Base-by-base conservation (phyloP, 2,797 vertebrate genomes). In the Jordanella pulchra region DNA sequence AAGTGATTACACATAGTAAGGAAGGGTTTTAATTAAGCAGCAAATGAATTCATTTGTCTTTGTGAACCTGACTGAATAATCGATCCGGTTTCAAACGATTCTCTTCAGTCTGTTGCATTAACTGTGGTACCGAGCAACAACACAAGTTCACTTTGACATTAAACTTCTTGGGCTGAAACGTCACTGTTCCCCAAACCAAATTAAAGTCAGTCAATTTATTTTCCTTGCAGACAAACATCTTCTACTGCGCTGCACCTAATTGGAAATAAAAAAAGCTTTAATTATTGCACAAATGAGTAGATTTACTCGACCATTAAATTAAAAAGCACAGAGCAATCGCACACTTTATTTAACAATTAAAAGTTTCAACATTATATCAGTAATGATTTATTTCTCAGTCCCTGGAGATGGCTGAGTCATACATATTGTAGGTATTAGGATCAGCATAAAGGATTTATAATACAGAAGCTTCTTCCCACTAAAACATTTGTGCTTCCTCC, bases 241-340 rank as follows among this genome's bases (percentile, higher is more conserved):
- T 42, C 42, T 65, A 28, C 51, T 25, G 71, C 4, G 25, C 48
- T 27, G 61, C 39, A 15, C 48, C 35, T 54, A 44, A 65, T 53
- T 27, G 2, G 42, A 54, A 69, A n/a, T 23, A 28, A 28, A 56
- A 39, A 60, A 35, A 32, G n/a, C 35, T 50, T 39, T 67, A 32
- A 35, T 50, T 44, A 48, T n/a, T 4, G 15, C 51, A 35, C 21
- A 28, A 65, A 56, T 32, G 6, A 73, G 27, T 32, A 25, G 30
- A 66, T 54, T 53, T 44, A 54, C 25, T 9, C 25, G 27, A 65
- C 28, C 71, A 25, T 67, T 73, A 67, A 73, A 67, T 73, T 67
- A 67, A 73, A 66, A 44, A 72, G 48, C 48, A 28, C 3, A 65
- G 67, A 58, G 44, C 35, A 25, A 64, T 28, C 47, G 51, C 58